Evolutionary conservation across 2,888 invertebrate genomes (phyloP), one percentile per base, ranked within the genome.

Genomic region (Urechis unicinctus): DNA sequence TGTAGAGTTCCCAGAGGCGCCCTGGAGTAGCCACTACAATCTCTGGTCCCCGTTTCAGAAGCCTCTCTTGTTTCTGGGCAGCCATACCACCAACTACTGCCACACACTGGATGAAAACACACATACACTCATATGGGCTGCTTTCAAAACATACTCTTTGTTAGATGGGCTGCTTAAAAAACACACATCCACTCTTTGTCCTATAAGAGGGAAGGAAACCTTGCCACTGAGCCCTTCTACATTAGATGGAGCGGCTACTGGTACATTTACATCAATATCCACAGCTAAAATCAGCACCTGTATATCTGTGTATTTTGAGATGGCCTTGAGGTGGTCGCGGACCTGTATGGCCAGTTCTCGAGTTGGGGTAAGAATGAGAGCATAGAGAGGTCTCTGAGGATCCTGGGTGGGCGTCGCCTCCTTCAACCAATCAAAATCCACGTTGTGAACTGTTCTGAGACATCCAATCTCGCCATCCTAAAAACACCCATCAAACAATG

Each of bases 21-120:
- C 98, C 98, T 0, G 98, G 97, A 0, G 98, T 98, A 1, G 93
- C 97, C 36, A 98, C 91, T 1, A 98, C 87, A 60, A 98, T 87
- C 78, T 98, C 93, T 0, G 98, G 97, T 51, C 64, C 59, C 26
- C 85, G 84, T 58, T 84, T 84, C 52, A 97, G 81, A 52, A 97
- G 79, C 57, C 98, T 81, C 75, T 91, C 88, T 75, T 98, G 98
- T 73, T 97, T 98, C 53, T 93, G 91, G 0, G 86, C 82, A 0
- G 96, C 88, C 84, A 98, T 85, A 1, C 98, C 98, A 0, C 98
- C 98, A 31, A 98, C 88, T 66, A 98, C 83, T 0, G 88, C 87
- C 0, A 88, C 88, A 59, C 92, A 81, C 79, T 84, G 58, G 9
- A 36, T 13, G 9, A 36, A 36, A 36, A n/a, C n/a, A n/a, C n/a